Conservation (phyloP, 2,888 invertebrate species). For the Melinopterus prodromus region DNA sequence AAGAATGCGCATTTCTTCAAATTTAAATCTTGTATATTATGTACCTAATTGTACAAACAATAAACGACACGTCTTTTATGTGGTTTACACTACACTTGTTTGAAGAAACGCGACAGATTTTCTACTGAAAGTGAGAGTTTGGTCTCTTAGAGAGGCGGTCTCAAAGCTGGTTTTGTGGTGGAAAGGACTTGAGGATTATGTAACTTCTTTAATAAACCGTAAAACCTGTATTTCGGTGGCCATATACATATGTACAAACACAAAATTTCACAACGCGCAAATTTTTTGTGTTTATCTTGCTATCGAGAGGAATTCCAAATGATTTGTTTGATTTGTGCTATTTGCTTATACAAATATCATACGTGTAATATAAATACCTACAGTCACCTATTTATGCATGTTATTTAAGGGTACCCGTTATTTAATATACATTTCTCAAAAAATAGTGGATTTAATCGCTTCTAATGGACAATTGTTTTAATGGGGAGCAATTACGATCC, state of each 20-base stretch:
- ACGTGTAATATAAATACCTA: no score
- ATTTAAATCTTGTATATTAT: neutral
- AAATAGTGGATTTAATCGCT: neutral
- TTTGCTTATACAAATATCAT: no score
- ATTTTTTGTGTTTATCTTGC: neutral
- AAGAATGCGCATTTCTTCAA: neutral
- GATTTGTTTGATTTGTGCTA: neutral
- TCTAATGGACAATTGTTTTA: neutral
- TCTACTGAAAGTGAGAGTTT: neutral
- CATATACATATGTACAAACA: neutral
- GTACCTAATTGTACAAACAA: neutral
- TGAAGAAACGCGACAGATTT: neutral
- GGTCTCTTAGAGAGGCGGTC: neutral
- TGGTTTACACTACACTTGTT: neutral
- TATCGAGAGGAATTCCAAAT: neutral
- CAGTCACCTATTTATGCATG: no score
- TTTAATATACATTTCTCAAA: no score
- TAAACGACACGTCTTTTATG: neutral
- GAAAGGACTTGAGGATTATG: neutral
- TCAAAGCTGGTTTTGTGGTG: neutral
- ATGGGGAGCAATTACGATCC: neutral
- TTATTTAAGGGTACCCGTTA: no score
- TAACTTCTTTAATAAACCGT: neutral
- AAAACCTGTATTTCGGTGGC: neutral
- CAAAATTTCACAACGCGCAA: neutral